phyloP scores from a whole-genome alignment of 2,113 vertebrate genomes.

The Pseudopipra pipra region DNA sequence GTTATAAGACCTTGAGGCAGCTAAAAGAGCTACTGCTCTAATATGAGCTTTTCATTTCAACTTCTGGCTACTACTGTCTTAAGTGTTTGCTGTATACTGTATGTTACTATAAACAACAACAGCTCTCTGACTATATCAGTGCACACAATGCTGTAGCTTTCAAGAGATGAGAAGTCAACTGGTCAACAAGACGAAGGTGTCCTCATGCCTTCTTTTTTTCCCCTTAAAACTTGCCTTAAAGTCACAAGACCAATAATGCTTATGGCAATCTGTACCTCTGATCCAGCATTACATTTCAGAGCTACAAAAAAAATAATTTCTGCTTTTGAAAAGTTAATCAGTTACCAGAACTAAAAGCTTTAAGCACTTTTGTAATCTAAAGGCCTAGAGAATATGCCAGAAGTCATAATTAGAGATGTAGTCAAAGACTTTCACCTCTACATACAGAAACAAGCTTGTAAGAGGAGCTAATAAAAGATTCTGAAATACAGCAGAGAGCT shows the following conservation, averaged over 20 bases:
- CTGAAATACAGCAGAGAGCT: not conserved
- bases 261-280: not conserved
- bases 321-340: not conserved
- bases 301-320: not conserved
- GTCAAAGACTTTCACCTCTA: not conserved
- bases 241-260: not conserved
- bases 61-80: not conserved
- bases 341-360: not conserved
- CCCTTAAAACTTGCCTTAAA: not conserved
- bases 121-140: not conserved
- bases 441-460: not conserved
- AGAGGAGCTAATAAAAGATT: not conserved
- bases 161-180: not conserved
- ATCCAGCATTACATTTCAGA: not conserved
- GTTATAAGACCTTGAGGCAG: not conserved
- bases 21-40: not conserved
- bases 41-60: not conserved
- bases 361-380: not conserved
- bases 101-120: not conserved
- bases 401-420: not conserved
- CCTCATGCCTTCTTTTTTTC: not conserved
- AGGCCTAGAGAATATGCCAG: not conserved
- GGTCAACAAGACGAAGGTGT: not conserved
- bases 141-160: not conserved
- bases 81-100: not conserved